Conservation (phyloP, 2,113 vertebrate genomes). For the Hiodon tergisus region DNA sequence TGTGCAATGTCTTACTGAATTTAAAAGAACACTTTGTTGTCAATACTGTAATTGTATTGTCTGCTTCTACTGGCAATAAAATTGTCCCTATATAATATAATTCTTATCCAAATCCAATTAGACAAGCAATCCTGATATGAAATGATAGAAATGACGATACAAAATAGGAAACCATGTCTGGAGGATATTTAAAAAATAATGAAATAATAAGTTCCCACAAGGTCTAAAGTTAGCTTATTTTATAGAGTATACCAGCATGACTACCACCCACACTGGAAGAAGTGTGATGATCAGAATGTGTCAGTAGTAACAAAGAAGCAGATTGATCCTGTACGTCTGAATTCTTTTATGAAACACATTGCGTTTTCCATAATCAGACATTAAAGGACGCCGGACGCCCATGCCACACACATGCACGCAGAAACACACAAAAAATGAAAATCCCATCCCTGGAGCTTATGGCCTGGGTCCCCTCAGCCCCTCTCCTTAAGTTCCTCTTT, state of each 20-base stretch:
- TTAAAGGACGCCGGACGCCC: background rate
- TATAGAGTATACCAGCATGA: background rate
- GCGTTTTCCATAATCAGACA: background rate
- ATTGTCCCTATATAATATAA: too few relatives aligned
- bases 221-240: background rate
- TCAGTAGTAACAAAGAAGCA: too few relatives aligned
- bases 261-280: background rate
- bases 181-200: background rate
- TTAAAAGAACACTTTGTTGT: too few relatives aligned
- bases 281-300: too few relatives aligned
- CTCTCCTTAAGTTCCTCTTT: constrained; percentile 63
- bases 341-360: too few relatives aligned
- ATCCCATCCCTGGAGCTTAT: background rate
- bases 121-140: background rate
- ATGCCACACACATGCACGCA: background rate
- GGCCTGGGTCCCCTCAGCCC: constrained; percentile 43
- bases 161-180: background rate
- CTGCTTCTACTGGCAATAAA: too few relatives aligned
- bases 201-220: background rate
- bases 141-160: background rate
- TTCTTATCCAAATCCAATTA: too few relatives aligned
- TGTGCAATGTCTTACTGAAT: too few relatives aligned
- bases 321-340: too few relatives aligned
- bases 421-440: background rate
- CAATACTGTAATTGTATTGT: too few relatives aligned